Evolutionary conservation across 2,888 invertebrate species (phyloP), one percentile per base, ranked within the genome.

Genomic region (Eumerus sabulonum): DNA sequence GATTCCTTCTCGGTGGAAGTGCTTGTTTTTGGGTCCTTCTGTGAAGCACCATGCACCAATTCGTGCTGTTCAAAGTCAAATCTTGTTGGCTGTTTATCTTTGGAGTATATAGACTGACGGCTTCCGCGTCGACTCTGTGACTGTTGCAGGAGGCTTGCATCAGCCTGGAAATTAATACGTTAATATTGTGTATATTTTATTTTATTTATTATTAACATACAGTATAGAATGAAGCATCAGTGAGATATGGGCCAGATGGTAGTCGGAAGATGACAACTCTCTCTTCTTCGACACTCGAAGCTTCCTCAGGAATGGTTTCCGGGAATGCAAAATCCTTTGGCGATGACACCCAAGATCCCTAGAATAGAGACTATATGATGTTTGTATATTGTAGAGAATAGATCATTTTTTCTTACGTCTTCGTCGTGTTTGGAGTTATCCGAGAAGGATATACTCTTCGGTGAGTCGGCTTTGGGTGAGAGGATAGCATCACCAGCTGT

Each of bases 301-400:
- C 96, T 88, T 97, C 96, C 89, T 97, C 96, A 0, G 96, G 96
- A 84, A 96, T 96, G 7, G 96, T 96, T 91, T 96, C 96, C 9
- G 96, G 96, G 86, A 96, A 96, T 68, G 93, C 93, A 13, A 94
- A 95, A 81, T 96, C 96, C 87, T 96, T 96, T 3, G 96, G 95
- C 9, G 96, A 96, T 2, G 95, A 94, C 12, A 95, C 91, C 95
- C 95, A 95, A 35, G 91, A 90, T 13, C 92, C 92, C 91, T 94
- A 82, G 1, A 40, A 9, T 13, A 42, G n/a, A n/a, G 38, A 14
- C 4, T 14, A n/a, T n/a, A 45, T 18, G 13, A 9, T 27, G 27
- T 4, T 0, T 12, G 9, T 14, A 9, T 12, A 16, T 13, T 9
- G 11, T 7, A 50, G 44, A 18, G 12, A 16, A 7, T 27, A 27